Conservation (phyloP, 2,888 invertebrate species). For the Drosophila putrida region DNA sequence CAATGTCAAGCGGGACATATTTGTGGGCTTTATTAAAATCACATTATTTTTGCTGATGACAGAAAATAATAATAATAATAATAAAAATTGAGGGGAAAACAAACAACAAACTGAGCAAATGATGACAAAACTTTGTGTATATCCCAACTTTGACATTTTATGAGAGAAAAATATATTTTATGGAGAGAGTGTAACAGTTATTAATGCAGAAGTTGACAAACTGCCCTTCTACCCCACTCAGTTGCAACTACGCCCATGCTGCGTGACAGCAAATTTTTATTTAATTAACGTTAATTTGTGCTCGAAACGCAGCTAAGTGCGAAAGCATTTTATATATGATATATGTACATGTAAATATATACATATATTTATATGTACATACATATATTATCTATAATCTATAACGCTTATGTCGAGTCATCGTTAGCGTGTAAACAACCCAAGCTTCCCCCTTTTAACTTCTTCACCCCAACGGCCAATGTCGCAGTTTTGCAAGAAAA, state of each 20-base stretch:
- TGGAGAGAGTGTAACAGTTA: slow-evolving; percentile 40
- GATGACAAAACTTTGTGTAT: slow-evolving; percentile 35
- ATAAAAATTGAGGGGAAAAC: slow-evolving; percentile 18
- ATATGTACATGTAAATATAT: slow-evolving; percentile 18
- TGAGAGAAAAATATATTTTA: slow-evolving; percentile 53
- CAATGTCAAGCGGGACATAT: slow-evolving; percentile 25
- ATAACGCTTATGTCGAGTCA: slow-evolving; percentile 41
- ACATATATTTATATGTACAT: slow-evolving; percentile 20
- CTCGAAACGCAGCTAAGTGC: slow-evolving; percentile 32
- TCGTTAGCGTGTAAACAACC: slow-evolving; percentile 28
- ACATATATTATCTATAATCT: slow-evolving; percentile 43
- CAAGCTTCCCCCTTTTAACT: neutral
- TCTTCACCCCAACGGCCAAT: neutral
- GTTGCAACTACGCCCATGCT: slow-evolving; percentile 22
- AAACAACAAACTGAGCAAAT: slow-evolving; percentile 22
- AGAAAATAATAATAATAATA: slow-evolving; percentile 16
- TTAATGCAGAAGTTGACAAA: slow-evolving; percentile 32
- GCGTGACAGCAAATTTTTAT: slow-evolving; percentile 60
- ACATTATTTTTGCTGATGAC: slow-evolving; percentile 44
- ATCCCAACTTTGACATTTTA: slow-evolving; percentile 55
- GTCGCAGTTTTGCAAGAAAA: slow-evolving; percentile 55
- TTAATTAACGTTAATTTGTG: slow-evolving; percentile 71
- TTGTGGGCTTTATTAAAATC: slow-evolving; percentile 55
- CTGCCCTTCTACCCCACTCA: neutral
- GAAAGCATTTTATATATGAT: slow-evolving; percentile 19